A percentile compares a stretch with the other conserved stretches of the same genome.
These are phyloP conservation scores for Dendroctonus valens DNA, from an alignment of 1,140 invertebrate species.

Conservation along the genomic window DNA sequence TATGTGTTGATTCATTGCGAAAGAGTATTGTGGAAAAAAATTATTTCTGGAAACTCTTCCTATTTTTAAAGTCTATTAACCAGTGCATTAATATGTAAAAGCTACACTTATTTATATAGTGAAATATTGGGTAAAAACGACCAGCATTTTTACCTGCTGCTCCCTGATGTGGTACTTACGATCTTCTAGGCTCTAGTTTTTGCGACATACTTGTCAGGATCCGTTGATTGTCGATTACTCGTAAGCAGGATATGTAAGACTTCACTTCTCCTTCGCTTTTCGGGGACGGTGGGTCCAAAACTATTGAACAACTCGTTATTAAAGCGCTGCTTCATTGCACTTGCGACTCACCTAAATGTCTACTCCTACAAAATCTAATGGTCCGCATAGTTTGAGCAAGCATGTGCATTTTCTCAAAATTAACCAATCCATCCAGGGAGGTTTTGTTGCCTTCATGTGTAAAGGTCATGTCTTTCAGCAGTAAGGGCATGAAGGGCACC, in stretches of 20 bases:
- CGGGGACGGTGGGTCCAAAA: slow-evolving; percentile 65
- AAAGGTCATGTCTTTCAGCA: slow-evolving; percentile 88
- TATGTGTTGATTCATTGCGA: too few species aligned
- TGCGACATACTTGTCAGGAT: slow-evolving; percentile 71
- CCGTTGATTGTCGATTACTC: slow-evolving; percentile 77
- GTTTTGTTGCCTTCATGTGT: slow-evolving; percentile 90
- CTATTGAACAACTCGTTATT: slow-evolving; percentile 42
- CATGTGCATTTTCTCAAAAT: slow-evolving; percentile 94
- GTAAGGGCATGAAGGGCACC: slow-evolving; percentile 82
- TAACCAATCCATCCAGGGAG: slow-evolving; percentile 76
- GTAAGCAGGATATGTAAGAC: slow-evolving; percentile 65
- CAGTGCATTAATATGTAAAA: too few species aligned
- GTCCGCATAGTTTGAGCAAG: slow-evolving; percentile 79
- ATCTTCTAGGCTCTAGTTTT: slow-evolving; percentile 63
- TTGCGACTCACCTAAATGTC: slow-evolving; percentile 62
- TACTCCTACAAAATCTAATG: slow-evolving; percentile 70
- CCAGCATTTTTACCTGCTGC: slow-evolving; percentile 23
- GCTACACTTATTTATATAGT: neutral
- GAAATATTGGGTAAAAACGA: slow-evolving; percentile 15
- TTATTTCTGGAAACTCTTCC: too few species aligned
- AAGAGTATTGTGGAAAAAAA: too few species aligned
- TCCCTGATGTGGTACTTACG: slow-evolving; percentile 42
- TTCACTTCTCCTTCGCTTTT: slow-evolving; percentile 66
- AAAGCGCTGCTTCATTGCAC: too few species aligned
- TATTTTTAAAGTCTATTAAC: too few species aligned